A percentile compares a stretch with the other conserved stretches of the same genome.
Conservation (phyloP, 2,888 invertebrate genomes). For the Rhagonycha fulva region DNA sequence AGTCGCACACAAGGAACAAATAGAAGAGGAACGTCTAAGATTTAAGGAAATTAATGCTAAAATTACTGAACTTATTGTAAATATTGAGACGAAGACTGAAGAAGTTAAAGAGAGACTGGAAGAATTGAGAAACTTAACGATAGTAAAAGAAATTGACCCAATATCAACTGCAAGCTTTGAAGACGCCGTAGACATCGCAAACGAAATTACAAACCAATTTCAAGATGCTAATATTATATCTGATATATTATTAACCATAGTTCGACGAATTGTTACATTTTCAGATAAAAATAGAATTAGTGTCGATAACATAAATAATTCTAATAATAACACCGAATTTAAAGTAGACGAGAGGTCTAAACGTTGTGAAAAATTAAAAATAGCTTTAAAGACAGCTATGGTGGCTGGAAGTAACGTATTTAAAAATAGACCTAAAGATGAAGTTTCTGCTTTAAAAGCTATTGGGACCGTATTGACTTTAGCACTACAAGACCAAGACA, state of each 20-base stretch:
- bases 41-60: conserved; percentile 48
- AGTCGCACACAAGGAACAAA: conserved; percentile 4
- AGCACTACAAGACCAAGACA: conserved; percentile 43
- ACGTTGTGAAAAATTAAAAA: conserved; percentile 41
- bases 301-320: conserved; percentile 50
- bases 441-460: conserved; percentile 49
- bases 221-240: conserved; percentile 50
- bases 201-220: conserved; percentile 46
- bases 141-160: conserved; percentile 46
- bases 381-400: conserved; percentile 50
- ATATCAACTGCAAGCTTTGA: conserved; percentile 49
- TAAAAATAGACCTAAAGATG: conserved; percentile 53
- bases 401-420: conserved; percentile 53
- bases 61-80: conserved; percentile 50
- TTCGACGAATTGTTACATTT: conserved; percentile 49
- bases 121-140: conserved; percentile 48
- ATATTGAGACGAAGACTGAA: conserved; percentile 50
- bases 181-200: conserved; percentile 49
- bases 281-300: conserved; percentile 52
- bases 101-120: conserved; percentile 50
- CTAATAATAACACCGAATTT: conserved; percentile 38
- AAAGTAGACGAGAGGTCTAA: conserved; percentile 26
- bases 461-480: conserved; percentile 49
- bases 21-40: conserved; percentile 44
- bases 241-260: conserved; percentile 51